A percentile compares a stretch with the other conserved stretches of the same genome.
Conservation (phyloP, 2,797 vertebrate species). For the Nothura maculosa region DNA sequence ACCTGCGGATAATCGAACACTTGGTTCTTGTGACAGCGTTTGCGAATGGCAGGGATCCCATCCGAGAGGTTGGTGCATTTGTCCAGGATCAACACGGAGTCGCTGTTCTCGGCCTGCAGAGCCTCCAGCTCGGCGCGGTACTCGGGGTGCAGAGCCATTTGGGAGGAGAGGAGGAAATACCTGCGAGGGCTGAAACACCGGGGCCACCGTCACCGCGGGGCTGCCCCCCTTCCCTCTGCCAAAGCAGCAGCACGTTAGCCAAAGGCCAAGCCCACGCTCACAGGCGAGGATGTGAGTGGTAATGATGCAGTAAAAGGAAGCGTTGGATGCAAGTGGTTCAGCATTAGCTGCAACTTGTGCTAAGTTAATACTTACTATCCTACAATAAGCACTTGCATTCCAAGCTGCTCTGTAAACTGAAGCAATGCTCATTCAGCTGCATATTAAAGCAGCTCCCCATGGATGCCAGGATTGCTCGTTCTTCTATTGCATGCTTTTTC, state of each 20-base stretch:
- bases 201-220: background rate
- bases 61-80: constrained; percentile 96
- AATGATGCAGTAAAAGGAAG: background rate
- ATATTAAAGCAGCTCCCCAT: background rate
- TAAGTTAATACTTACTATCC: background rate
- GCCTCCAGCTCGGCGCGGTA: constrained; percentile 91
- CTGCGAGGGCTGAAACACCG: constrained; percentile 85
- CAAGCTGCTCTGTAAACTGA: background rate
- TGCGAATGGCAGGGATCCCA: constrained; percentile 84
- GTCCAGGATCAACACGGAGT: constrained; percentile 91
- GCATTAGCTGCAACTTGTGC: background rate
- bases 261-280: background rate
- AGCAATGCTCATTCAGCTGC: background rate
- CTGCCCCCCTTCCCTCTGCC: background rate
- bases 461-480: background rate
- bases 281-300: background rate
- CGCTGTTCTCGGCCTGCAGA: constrained; percentile 92
- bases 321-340: background rate
- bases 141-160: constrained; percentile 92
- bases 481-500: background rate
- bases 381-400: background rate
- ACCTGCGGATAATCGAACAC: constrained; percentile 96
- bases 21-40: constrained; percentile 92
- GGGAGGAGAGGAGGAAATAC: constrained; percentile 94
- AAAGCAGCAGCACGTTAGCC: background rate